Base-by-base conservation (phyloP, 2,888 invertebrate species). In the Carcina quercana region DNA sequence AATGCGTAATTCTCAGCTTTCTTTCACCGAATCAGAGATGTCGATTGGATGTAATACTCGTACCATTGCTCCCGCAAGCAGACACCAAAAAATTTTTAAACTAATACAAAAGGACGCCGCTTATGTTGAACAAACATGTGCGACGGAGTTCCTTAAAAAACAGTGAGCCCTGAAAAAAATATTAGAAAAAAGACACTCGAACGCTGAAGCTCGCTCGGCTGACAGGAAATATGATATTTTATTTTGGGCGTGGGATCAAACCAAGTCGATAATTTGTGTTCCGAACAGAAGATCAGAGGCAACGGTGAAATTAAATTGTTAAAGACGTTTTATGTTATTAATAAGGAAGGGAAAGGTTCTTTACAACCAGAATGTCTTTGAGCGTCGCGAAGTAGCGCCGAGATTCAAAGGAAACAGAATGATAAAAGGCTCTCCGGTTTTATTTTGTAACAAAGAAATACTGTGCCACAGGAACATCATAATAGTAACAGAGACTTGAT, bases 151-250 rank as follows among this genome's bases (percentile, higher is more conserved):
- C 69, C 68, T 72, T 78, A 78, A 82, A 80, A 80, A 80, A 75
- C 64, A 34, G 50, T 52, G 59, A 58, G 67, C 59, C 52, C 65
- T 65, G 65, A 71, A 71, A 71, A 73, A 70, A 69, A 54, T 50
- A 29, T 25, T 43, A 50, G 43, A 63, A 79, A 78, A 80, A 82
- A 69, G 54, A 53, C 74, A 72, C 76, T 79, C 67, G 50, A 78
- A 70, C 59, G 46, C 69, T 71, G 71, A 79, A 78, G 78, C 79
- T 71, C 59, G 74, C 59, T 54, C 66, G 67, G 46, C 71, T 74
- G 75, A 78, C 82, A 82, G 80, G 83, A 83, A 82, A 83, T 80
- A 82, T 82, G 83, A 83, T 83, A 83, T 82, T 83, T 83, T 82
- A 83, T 82, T 82, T 82, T 70, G 70, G 76, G 79, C 79, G 82